phyloP scores from a whole-genome alignment of 53 echinoderm and acorn worm genomes.

The Actinopyga echinites region DNA sequence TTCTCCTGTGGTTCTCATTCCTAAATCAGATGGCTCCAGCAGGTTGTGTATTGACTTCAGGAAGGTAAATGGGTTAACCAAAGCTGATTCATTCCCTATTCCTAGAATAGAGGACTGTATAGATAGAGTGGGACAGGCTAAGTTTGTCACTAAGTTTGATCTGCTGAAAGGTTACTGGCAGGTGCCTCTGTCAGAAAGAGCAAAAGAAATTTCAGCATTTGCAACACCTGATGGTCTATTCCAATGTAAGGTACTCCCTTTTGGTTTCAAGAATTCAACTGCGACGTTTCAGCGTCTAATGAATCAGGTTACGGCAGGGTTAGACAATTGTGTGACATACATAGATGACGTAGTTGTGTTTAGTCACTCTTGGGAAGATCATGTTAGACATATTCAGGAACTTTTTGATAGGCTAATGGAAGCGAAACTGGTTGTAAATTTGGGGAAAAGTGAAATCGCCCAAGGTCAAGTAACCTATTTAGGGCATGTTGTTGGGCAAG shows the following conservation, averaged over 20 bases:
- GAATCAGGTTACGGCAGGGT: neutral
- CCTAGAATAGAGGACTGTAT: too few relatives aligned
- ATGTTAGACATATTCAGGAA: neutral
- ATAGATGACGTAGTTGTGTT: neutral
- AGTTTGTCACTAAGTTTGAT: slow-evolving; percentile 1
- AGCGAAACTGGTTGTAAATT: too few relatives aligned
- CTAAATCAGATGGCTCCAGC: too few relatives aligned
- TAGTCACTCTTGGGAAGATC: slow-evolving; percentile 25
- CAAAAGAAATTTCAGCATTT: slow-evolving; percentile 1
- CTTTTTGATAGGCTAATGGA: too few relatives aligned
- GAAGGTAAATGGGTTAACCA: too few relatives aligned
- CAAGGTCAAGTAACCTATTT: too few relatives aligned
- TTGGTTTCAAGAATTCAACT: neutral
- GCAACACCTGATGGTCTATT: neutral
- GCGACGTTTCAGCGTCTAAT: slow-evolving; percentile 12
- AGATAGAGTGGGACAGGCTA: neutral
- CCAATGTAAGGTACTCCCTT: slow-evolving; percentile 2
- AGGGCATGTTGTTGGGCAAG: too few relatives aligned
- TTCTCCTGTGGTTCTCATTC: too few relatives aligned
- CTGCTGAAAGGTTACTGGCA: neutral
- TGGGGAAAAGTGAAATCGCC: too few relatives aligned
- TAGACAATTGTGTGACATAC: neutral
- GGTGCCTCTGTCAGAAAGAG: neutral
- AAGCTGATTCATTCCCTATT: too few relatives aligned
- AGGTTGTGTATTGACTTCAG: too few relatives aligned